Percentiles rank a stretch among this genome's conserved stretches.
phyloP scores from a whole-genome alignment of 2,888 invertebrate genomes.

The Catotricha subobsoleta region DNA sequence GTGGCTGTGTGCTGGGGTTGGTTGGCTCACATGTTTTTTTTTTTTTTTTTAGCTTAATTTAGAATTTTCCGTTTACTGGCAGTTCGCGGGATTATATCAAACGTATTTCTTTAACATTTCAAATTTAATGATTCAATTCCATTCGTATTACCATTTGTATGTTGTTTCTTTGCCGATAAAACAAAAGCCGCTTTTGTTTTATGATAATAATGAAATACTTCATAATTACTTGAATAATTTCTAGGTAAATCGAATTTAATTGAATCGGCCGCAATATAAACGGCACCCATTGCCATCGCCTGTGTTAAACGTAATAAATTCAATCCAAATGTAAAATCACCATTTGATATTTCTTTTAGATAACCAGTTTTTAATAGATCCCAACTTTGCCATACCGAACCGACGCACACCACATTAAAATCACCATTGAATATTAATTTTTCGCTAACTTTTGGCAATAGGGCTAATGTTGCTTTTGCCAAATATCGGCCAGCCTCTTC shows the following conservation, averaged over 20 bases:
- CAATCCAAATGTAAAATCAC: slow-evolving; percentile 26
- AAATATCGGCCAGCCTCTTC: slow-evolving; percentile 44
- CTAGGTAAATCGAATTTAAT: slow-evolving; percentile 43
- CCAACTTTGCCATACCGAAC: slow-evolving; percentile 94
- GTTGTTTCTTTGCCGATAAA: too few relatives aligned
- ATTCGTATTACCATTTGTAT: neutral
- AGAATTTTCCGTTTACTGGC: neutral
- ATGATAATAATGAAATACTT: slow-evolving; percentile 36
- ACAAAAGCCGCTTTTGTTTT: too few relatives aligned
- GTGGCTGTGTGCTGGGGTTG: neutral
- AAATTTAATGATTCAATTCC: neutral
- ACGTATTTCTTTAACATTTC: neutral
- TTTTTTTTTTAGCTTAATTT: too few relatives aligned
- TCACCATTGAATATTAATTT: slow-evolving; percentile 26
- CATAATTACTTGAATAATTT: slow-evolving; percentile 51
- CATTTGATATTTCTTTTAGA: slow-evolving; percentile 34
- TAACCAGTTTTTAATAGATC: slow-evolving; percentile 55
- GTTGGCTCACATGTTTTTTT: neutral
- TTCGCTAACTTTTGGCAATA: slow-evolving; percentile 41
- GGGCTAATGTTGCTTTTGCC: slow-evolving; percentile 46
- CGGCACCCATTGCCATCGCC: slow-evolving; percentile 70
- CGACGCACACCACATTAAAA: slow-evolving; percentile 71
- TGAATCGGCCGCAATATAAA: slow-evolving; percentile 62
- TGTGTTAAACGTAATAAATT: slow-evolving; percentile 50
- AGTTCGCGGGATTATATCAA: neutral